Conservation (phyloP, 1,140 invertebrate genomes). For the Euwallacea fornicatus region DNA sequence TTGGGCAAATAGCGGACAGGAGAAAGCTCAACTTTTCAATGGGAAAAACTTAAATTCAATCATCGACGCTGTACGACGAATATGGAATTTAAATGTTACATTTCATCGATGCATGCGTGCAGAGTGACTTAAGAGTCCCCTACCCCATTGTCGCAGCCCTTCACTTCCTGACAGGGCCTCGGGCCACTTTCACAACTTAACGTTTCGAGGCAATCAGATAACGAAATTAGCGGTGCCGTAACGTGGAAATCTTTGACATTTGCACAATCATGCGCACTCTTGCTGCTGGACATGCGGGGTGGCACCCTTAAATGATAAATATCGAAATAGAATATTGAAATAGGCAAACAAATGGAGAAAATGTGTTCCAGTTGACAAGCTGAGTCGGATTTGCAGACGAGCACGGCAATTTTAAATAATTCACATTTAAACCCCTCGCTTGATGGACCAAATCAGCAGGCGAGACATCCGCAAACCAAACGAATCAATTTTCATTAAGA, state of each 20-base stretch:
- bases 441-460: too few species aligned
- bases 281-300: not conserved
- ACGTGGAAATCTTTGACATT: too few species aligned
- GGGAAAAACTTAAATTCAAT: not conserved
- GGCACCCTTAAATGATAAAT: conserved; percentile 31
- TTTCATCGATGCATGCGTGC: not conserved
- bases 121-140: too few species aligned
- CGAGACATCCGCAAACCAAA: too few species aligned
- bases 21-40: not conserved
- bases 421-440: conserved; percentile 8
- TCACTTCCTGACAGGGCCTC: too few species aligned
- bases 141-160: too few species aligned
- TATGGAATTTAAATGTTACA: conserved; percentile 9
- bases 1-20: conserved; percentile 2
- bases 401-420: conserved; percentile 35
- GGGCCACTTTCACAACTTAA: too few species aligned
- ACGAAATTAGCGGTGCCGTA: too few species aligned
- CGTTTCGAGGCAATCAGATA: too few species aligned
- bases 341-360: conserved; percentile 33
- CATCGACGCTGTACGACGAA: not conserved
- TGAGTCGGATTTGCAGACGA: conserved; percentile 17
- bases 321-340: conserved; percentile 30
- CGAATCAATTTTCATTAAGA: too few species aligned
- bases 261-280: too few species aligned
- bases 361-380: conserved; percentile 27